Conservation (phyloP, 1,140 invertebrate species). For the Drosophila pectinifera region DNA sequence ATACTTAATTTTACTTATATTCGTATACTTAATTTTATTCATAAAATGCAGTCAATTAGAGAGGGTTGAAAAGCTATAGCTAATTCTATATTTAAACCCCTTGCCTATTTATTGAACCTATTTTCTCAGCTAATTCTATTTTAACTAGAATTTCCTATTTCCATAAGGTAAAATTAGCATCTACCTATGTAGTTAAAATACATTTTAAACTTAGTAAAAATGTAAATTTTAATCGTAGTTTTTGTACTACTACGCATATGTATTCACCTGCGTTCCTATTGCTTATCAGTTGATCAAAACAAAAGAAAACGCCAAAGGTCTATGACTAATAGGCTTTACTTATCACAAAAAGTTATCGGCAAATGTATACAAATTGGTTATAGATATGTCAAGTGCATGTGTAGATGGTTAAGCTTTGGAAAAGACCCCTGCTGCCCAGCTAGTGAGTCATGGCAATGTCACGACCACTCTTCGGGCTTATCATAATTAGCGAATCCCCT, state of each 20-base stretch:
- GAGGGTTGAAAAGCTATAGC: background rate
- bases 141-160: background rate
- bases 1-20: conserved; percentile 23
- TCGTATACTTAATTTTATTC: conserved; percentile 26
- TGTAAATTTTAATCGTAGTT: no score
- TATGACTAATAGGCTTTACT: conserved; percentile 40
- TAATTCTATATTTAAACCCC: no score
- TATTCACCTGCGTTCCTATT: background rate
- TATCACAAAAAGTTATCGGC: conserved; percentile 38
- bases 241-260: background rate
- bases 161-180: background rate
- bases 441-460: conserved; percentile 28
- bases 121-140: background rate
- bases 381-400: conserved; percentile 16
- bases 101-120: no score
- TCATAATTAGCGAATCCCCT: conserved; percentile 13
- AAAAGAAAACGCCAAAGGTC: conserved; percentile 19
- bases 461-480: conserved; percentile 1
- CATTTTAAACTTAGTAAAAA: no score
- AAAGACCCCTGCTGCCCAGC: background rate
- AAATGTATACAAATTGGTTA: conserved; percentile 14
- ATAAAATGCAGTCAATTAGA: background rate
- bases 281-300: conserved; percentile 37
- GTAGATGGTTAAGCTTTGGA: conserved; percentile 1
- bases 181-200: background rate